Conservation (phyloP, 2,113 vertebrate genomes). For the Triplophysa rosa region DNA sequence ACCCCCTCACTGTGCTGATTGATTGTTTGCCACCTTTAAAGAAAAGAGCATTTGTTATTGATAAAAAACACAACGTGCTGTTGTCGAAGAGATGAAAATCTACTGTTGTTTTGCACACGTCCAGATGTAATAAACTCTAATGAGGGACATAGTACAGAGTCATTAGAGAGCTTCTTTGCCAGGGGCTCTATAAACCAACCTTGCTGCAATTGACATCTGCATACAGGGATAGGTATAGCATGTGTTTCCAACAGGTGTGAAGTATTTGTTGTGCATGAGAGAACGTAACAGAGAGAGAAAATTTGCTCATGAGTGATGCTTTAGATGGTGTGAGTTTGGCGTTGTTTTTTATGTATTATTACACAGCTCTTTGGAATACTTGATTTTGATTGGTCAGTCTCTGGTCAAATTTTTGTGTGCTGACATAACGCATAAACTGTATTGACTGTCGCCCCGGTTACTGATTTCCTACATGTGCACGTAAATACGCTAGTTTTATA, state of each 20-base stretch:
- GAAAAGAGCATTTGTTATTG: conserved; percentile 18
- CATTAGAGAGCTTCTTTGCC: conserved; percentile 12
- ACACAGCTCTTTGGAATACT: too few species aligned
- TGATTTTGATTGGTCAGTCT: too few species aligned
- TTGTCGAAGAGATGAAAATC: neutral
- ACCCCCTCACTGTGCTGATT: neutral
- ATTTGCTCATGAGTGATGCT: conserved; percentile 6
- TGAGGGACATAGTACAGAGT: conserved; percentile 32
- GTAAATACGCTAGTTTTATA: too few species aligned
- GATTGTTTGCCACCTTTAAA: neutral
- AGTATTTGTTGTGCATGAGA: neutral
- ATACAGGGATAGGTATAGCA: conserved; percentile 6
- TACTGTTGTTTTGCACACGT: conserved; percentile 25
- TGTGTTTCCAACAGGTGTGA: conserved; percentile 32
- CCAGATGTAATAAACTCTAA: conserved; percentile 28
- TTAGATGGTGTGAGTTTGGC: neutral
- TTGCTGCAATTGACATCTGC: neutral
- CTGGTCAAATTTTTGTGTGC: too few species aligned
- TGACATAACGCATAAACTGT: too few species aligned
- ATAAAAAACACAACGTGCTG: conserved; percentile 13
- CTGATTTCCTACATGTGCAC: too few species aligned
- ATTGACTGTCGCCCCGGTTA: too few species aligned
- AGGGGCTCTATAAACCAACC: conserved; percentile 20
- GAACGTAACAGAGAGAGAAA: neutral
- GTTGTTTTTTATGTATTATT: neutral